phyloP scores from a whole-genome alignment of 2,888 invertebrate genomes.

The Cheilosia vernalis region DNA sequence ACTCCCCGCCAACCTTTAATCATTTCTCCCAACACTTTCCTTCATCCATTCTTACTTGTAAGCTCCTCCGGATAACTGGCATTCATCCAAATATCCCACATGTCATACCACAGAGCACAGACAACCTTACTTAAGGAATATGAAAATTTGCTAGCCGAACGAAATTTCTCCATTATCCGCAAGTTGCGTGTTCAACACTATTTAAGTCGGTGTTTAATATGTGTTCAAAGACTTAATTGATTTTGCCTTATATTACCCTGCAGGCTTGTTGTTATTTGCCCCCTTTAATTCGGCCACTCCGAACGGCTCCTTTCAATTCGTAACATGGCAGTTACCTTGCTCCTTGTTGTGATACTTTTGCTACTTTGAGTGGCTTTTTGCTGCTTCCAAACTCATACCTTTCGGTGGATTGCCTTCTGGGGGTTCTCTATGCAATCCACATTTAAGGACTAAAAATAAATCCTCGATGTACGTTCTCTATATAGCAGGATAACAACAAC shows the following conservation, averaged over 20 bases:
- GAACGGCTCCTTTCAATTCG: conserved; percentile 4
- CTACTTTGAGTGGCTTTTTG: conserved; percentile 42
- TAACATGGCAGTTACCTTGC: conserved; percentile 39
- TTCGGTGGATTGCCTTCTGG: conserved; percentile 3
- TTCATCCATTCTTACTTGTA: conserved; percentile 9
- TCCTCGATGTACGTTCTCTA: conserved; percentile 25
- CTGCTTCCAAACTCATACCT: conserved; percentile 9
- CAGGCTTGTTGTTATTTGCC: conserved; percentile 44
- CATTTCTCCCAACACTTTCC: background rate
- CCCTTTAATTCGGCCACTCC: background rate
- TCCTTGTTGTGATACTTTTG: conserved; percentile 16
- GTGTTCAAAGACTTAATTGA: conserved; percentile 74
- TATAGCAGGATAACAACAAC: conserved; percentile 19
- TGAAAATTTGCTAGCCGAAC: conserved; percentile 6
- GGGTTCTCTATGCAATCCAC: conserved; percentile 4
- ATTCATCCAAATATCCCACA: conserved; percentile 14
- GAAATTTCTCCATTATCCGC: background rate
- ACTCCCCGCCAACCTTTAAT: background rate
- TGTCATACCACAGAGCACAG: conserved; percentile 11
- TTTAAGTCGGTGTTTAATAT: conserved; percentile 72
- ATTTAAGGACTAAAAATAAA: conserved; percentile 39
- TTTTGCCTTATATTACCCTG: conserved; percentile 60
- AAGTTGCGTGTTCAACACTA: conserved; percentile 66
- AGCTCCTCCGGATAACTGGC: conserved; percentile 21
- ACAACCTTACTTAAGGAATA: conserved; percentile 1